A percentile compares a stretch with the other conserved stretches of the same genome.
Conservation (phyloP, 2,888 invertebrate species). For the Ypsolopha scabrella region DNA sequence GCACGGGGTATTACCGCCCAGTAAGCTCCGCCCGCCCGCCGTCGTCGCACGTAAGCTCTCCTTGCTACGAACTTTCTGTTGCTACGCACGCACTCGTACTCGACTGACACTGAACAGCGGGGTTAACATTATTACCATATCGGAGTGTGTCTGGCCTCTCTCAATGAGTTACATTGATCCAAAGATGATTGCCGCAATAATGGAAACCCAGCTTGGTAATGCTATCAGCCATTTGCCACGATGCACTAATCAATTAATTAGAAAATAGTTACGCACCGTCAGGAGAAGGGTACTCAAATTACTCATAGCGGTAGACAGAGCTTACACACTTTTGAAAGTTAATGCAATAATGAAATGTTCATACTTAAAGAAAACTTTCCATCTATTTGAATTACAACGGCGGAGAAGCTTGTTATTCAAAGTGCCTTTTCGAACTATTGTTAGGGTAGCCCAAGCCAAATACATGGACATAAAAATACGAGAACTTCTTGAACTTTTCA, state of each 20-base stretch:
- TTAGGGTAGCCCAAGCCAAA: not conserved
- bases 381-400: not conserved
- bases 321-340: too few species aligned
- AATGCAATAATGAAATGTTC: too few species aligned
- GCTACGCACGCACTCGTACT: constrained; percentile 36
- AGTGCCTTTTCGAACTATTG: not conserved
- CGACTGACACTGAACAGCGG: not conserved
- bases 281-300: not conserved
- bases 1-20: constrained; percentile 39
- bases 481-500: not conserved
- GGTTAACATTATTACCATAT: not conserved
- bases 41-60: constrained; percentile 58
- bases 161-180: too few species aligned
- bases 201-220: too few species aligned
- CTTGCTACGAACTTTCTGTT: constrained; percentile 25
- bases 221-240: not conserved
- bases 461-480: not conserved
- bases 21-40: constrained; percentile 38
- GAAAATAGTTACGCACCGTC: not conserved
- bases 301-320: too few species aligned
- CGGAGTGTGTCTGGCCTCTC: too few species aligned
- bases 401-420: constrained; percentile 2
- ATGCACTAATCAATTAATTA: not conserved
- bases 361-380: too few species aligned
- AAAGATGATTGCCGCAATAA: too few species aligned